Evolutionary conservation across 2,888 invertebrate genomes (phyloP).

Genomic region (Drosophila imparisetae): DNA sequence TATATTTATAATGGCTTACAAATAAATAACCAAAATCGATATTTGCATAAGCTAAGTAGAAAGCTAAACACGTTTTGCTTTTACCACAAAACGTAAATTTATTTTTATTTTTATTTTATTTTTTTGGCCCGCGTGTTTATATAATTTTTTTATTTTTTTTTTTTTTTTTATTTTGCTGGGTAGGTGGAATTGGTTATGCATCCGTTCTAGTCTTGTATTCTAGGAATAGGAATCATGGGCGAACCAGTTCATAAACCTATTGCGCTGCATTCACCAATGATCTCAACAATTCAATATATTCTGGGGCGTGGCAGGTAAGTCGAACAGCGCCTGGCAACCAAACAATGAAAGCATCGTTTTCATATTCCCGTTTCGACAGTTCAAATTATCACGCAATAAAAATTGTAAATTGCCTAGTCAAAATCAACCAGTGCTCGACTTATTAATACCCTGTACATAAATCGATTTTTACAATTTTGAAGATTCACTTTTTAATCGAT

Average conservation of each 20-base stretch:
- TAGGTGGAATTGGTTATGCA: constrained; percentile 4
- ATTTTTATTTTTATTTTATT: constrained; percentile 1
- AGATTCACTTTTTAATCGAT: neutral
- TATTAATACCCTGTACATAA: neutral
- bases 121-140: constrained; percentile 23
- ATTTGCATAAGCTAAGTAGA: constrained; percentile 80
- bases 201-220: constrained; percentile 1
- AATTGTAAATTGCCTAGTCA: constrained; percentile 1
- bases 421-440: neutral
- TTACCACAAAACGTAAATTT: constrained; percentile 65
- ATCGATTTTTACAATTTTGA: neutral
- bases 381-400: constrained; percentile 45
- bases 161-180: neutral
- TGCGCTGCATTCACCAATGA: constrained; percentile 37
- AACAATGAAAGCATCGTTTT: neutral
- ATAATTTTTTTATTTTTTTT: no score
- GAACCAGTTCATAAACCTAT: constrained; percentile 35
- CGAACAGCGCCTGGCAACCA: constrained; percentile 15
- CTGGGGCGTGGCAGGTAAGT: constrained; percentile 26
- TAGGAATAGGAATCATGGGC: constrained; percentile 6
- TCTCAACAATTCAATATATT: constrained; percentile 37
- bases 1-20: constrained; percentile 65
- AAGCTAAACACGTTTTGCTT: constrained; percentile 80
- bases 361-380: constrained; percentile 12
- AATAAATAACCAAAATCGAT: constrained; percentile 69